Conservation (phyloP, 2,888 invertebrate species). For the Scaptomyza parva region DNA sequence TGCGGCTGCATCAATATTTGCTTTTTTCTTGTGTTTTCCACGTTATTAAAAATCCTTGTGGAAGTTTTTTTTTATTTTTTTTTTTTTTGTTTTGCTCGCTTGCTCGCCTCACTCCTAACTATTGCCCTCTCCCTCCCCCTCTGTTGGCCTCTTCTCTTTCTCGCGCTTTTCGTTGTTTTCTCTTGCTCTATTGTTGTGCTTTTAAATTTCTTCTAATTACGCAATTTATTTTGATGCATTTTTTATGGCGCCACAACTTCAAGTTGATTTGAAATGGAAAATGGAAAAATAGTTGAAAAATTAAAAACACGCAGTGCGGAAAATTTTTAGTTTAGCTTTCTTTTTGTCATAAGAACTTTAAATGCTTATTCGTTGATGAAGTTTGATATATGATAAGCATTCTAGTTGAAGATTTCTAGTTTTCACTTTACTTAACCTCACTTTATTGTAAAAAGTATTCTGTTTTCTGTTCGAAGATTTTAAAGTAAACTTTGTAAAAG, state of each 20-base stretch:
- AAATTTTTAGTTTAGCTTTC: slow-evolving; percentile 9
- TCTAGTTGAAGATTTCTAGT: too few species aligned
- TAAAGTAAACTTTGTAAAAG: neutral
- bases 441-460: neutral
- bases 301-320: slow-evolving; percentile 3
- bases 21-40: slow-evolving; percentile 81
- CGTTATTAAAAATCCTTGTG: slow-evolving; percentile 81
- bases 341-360: neutral
- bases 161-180: neutral
- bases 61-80: slow-evolving; percentile 55
- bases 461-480: neutral
- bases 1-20: slow-evolving; percentile 83
- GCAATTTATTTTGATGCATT: slow-evolving; percentile 67
- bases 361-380: neutral
- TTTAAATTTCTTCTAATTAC: slow-evolving; percentile 71
- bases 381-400: neutral
- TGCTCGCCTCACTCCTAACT: slow-evolving; percentile 10
- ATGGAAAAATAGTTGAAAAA: slow-evolving; percentile 10
- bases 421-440: neutral
- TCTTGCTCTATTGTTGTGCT: slow-evolving; percentile 58
- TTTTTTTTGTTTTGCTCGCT: slow-evolving; percentile 55
- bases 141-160: neutral
- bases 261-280: slow-evolving; percentile 22
- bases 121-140: neutral
- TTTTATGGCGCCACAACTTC: slow-evolving; percentile 59